Conservation (phyloP, 2,888 invertebrate species). For the Stomorhina lunata region DNA sequence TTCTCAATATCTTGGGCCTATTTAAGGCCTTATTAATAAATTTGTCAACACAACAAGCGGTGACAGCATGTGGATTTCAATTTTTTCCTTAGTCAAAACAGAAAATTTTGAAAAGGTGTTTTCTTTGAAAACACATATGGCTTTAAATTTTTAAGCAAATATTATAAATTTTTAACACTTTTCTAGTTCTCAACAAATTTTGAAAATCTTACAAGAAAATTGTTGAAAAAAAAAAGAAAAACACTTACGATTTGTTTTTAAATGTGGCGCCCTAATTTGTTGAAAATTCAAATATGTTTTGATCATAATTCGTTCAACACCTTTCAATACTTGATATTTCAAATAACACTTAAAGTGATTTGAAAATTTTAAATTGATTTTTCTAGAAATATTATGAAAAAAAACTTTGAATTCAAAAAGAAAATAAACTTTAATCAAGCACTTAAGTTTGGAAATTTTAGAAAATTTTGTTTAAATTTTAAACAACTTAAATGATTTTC, state of each 20-base stretch:
- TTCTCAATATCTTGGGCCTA: constrained; percentile 67
- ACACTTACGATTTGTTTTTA: constrained; percentile 45
- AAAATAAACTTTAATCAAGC: neutral
- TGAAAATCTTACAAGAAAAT: neutral
- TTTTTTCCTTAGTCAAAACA: no score
- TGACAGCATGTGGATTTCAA: constrained; percentile 72
- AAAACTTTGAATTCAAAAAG: neutral
- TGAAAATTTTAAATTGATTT: constrained; percentile 5
- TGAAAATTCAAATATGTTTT: constrained; percentile 15
- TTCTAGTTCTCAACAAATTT: neutral
- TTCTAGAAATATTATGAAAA: neutral
- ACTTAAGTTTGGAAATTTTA: neutral
- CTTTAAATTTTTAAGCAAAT: constrained; percentile 37
- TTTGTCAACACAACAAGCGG: constrained; percentile 76
- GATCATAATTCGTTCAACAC: constrained; percentile 59
- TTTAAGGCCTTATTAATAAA: constrained; percentile 79
- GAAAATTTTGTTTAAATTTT: neutral
- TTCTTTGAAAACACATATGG: constrained; percentile 23
- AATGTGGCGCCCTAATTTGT: constrained; percentile 64
- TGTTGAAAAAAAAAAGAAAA: constrained; percentile 13
- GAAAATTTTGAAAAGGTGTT: constrained; percentile 8
- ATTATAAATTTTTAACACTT: constrained; percentile 47
- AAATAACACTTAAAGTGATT: constrained; percentile 8
- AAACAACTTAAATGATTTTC: neutral
- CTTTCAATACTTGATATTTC: constrained; percentile 48